Evolutionary conservation across 1,140 invertebrate species (phyloP).

Genomic region (Pseudoatta argentina): DNA sequence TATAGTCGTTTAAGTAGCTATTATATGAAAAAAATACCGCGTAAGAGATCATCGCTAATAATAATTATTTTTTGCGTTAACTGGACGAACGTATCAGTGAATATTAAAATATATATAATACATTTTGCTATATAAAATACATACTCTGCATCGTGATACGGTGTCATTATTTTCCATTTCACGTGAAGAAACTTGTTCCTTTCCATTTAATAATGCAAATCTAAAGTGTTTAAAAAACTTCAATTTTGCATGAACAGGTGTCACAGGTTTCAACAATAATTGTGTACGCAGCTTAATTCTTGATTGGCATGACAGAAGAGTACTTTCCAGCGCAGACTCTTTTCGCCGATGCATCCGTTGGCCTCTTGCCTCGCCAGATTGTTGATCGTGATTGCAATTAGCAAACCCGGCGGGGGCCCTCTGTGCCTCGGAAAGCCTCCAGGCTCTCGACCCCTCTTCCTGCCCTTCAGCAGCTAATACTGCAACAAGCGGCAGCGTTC

Average conservation of each 20-base stretch:
- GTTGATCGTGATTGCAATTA: constrained; percentile 81
- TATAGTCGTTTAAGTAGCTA: neutral
- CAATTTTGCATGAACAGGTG: neutral
- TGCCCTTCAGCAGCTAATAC: constrained; percentile 56
- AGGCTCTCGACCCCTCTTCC: neutral
- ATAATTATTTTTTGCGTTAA: neutral
- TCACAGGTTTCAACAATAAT: neutral
- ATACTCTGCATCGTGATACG: neutral
- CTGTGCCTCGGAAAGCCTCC: constrained; percentile 71
- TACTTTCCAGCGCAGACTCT: constrained; percentile 62
- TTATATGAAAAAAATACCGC: neutral
- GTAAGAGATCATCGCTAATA: neutral
- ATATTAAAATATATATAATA: neutral
- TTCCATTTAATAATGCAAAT: neutral
- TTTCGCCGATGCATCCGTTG: constrained; percentile 60
- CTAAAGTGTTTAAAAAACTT: neutral
- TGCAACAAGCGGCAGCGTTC: constrained; percentile 34
- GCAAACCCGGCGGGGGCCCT: constrained; percentile 76
- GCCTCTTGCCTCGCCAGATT: constrained; percentile 72
- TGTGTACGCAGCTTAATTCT: constrained; percentile 68
- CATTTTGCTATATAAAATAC: neutral
- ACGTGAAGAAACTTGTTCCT: neutral
- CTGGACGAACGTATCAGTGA: neutral
- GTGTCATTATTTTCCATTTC: neutral
- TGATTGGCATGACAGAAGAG: constrained; percentile 57